Evolutionary conservation across 2,888 invertebrate species (phyloP).

Genomic region (Maniola hyperantus): DNA sequence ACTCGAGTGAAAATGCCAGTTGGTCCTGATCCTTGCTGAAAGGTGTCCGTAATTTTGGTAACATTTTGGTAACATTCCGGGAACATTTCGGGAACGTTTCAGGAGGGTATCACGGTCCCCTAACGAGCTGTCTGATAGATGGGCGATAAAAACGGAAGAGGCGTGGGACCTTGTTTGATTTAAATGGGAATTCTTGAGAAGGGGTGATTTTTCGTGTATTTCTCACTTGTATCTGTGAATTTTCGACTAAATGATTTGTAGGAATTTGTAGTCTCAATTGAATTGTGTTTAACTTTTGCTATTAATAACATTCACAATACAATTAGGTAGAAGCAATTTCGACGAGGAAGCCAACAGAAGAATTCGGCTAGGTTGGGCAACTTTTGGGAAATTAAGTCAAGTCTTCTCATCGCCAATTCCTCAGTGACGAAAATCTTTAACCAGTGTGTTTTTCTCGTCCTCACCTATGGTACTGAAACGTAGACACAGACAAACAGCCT

Average conservation of each 20-base stretch:
- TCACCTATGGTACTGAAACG: too few relatives aligned
- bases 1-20: slow-evolving; percentile 38
- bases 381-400: too few relatives aligned
- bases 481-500: too few relatives aligned
- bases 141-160: slow-evolving; percentile 31
- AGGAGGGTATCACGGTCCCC: slow-evolving; percentile 21
- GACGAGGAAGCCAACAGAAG: too few relatives aligned
- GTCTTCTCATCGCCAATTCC: too few relatives aligned
- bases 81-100: slow-evolving; percentile 26
- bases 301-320: too few relatives aligned
- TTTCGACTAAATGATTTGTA: background rate
- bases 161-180: slow-evolving; percentile 31
- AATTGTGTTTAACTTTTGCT: background rate
- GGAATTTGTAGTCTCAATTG: background rate
- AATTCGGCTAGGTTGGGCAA: too few relatives aligned
- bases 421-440: too few relatives aligned
- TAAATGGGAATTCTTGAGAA: slow-evolving; percentile 28
- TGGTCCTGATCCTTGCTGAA: slow-evolving; percentile 32
- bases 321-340: too few relatives aligned
- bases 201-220: slow-evolving; percentile 1
- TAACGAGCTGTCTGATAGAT: slow-evolving; percentile 40
- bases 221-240: background rate
- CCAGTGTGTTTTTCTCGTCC: too few relatives aligned
- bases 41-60: slow-evolving; percentile 35
- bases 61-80: slow-evolving; percentile 23